phyloP scores from a whole-genome alignment of 2,113 vertebrate genomes.

The Zosterops hypoxanthus region DNA sequence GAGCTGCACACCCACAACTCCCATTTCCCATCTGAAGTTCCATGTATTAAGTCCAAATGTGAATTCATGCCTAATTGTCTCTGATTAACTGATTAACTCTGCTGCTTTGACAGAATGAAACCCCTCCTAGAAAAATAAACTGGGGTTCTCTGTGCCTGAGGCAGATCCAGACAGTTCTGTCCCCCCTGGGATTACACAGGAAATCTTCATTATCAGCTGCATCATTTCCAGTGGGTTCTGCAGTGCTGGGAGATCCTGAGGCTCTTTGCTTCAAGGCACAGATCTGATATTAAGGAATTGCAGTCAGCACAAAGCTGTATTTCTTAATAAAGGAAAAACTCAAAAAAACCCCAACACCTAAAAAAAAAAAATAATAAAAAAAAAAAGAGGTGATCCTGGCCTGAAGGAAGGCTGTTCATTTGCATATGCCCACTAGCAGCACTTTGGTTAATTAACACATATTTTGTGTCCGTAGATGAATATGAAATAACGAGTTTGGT shows the following conservation, averaged over 20 bases:
- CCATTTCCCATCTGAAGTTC: not conserved
- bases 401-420: no score
- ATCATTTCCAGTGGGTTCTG: not conserved
- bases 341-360: no score
- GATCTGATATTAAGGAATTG: not conserved
- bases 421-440: conserved; percentile 31
- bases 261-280: not conserved
- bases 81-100: no score
- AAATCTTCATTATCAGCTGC: not conserved
- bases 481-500: not conserved
- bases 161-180: not conserved
- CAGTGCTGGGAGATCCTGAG: not conserved
- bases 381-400: not conserved
- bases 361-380: not conserved
- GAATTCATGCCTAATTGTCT: not conserved
- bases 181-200: not conserved
- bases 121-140: not conserved
- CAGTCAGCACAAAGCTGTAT: not conserved
- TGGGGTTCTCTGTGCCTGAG: not conserved
- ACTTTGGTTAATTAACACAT: conserved; percentile 34
- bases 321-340: not conserved
- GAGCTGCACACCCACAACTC: not conserved
- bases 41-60: not conserved
- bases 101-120: not conserved
- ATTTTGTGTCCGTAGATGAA: not conserved